phyloP scores from a whole-genome alignment of 2,888 invertebrate genomes.

The Lottia gigantea region DNA sequence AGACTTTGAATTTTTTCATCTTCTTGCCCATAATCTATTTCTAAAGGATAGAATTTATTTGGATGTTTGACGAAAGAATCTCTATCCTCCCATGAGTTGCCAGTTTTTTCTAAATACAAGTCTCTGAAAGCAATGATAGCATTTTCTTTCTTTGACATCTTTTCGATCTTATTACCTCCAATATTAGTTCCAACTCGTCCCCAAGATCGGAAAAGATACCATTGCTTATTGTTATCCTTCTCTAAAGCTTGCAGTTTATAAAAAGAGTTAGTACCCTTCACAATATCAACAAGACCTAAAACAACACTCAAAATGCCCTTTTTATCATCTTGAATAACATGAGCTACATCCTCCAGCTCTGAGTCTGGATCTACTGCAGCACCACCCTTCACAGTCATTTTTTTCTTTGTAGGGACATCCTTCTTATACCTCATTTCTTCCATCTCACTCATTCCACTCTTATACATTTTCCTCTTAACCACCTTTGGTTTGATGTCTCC shows the following conservation, averaged over 20 bases:
- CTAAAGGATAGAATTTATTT: constrained; percentile 84
- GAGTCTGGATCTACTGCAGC: constrained; percentile 94
- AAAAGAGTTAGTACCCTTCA: constrained; percentile 88
- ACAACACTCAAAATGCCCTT: constrained; percentile 80
- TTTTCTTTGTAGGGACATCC: constrained; percentile 71
- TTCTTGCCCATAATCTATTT: constrained; percentile 84
- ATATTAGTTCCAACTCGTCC: constrained; percentile 96
- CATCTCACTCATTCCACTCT: not conserved
- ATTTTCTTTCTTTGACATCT: constrained; percentile 43
- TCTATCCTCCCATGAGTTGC: constrained; percentile 81
- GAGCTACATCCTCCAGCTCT: constrained; percentile 78
- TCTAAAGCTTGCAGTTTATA: constrained; percentile 94
- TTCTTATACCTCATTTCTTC: constrained; percentile 62
- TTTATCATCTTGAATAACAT: constrained; percentile 74
- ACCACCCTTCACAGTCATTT: constrained; percentile 83
- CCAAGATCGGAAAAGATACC: constrained; percentile 91
- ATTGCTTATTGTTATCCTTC: constrained; percentile 74
- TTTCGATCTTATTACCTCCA: constrained; percentile 73
- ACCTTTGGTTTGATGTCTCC: not conserved
- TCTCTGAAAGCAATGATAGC: constrained; percentile 74
- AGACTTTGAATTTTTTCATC: constrained; percentile 54
- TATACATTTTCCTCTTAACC: not conserved
- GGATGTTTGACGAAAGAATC: constrained; percentile 79
- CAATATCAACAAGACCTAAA: constrained; percentile 86
- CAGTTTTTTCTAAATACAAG: constrained; percentile 82